A percentile compares a stretch with the other conserved stretches of the same genome.
phyloP scores from a whole-genome alignment of 2,797 vertebrate species.

The Diceros bicornis region DNA sequence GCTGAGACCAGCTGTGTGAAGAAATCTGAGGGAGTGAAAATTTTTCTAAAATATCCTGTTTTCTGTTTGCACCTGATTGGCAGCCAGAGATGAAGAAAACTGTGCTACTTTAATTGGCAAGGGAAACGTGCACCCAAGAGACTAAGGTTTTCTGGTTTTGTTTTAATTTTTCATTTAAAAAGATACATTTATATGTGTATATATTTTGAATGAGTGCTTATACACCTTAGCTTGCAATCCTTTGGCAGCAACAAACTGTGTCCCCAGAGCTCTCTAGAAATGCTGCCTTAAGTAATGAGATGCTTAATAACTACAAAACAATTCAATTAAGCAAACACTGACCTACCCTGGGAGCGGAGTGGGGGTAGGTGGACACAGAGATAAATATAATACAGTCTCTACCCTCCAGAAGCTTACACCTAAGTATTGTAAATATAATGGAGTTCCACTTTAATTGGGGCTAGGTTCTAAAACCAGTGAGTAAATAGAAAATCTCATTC shows the following conservation, averaged over 20 bases:
- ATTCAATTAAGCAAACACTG: background rate
- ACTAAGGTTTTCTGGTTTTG: background rate
- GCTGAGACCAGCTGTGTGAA: constrained; percentile 14
- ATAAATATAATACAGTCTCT: background rate
- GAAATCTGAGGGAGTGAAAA: background rate
- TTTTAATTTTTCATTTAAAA: constrained; percentile 55
- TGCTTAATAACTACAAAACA: background rate
- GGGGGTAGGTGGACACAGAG: background rate
- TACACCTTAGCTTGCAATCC: background rate
- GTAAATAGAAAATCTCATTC: constrained; percentile 11
- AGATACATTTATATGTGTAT: background rate
- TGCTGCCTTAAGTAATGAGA: background rate
- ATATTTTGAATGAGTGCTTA: background rate
- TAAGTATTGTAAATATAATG: background rate
- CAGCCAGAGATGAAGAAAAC: constrained; percentile 26
- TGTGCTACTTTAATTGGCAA: constrained; percentile 12
- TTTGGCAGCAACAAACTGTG: background rate
- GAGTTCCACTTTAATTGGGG: background rate
- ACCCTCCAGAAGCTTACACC: background rate
- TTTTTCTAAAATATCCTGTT: constrained; percentile 60
- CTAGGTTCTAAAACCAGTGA: constrained; percentile 17
- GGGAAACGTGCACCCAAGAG: background rate
- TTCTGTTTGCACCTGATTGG: constrained; percentile 47
- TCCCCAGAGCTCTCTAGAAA: constrained; percentile 46
- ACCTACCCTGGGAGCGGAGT: background rate